Conservation (phyloP, 2,888 invertebrate species). For the Camponotus fellah region DNA sequence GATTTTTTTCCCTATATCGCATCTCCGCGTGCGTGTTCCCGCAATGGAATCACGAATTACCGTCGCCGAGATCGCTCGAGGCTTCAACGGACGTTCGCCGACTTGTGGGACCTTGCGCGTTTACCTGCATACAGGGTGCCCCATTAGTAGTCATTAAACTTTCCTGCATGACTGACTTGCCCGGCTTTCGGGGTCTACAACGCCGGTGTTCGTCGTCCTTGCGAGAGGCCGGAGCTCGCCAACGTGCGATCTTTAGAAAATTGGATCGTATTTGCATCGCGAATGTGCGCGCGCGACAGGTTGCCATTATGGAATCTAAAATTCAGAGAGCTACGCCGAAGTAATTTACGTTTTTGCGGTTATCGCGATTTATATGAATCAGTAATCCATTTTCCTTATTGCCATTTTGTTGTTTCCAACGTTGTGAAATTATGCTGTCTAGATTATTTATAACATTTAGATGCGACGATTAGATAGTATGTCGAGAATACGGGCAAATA, state of each 20-base stretch:
- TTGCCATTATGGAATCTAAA: conserved; percentile 42
- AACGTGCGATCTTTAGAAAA: conserved; percentile 29
- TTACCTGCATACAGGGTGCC: conserved; percentile 71
- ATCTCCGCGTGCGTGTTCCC: conserved; percentile 64
- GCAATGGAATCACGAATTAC: conserved; percentile 70
- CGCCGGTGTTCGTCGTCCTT: conserved; percentile 35
- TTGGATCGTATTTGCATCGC: conserved; percentile 33
- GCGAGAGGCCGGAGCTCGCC: conserved; percentile 38
- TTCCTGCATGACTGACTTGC: conserved; percentile 58
- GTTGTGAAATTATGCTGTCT: conserved; percentile 11
- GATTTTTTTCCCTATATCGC: conserved; percentile 41
- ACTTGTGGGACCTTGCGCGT: conserved; percentile 65
- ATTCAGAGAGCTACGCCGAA: conserved; percentile 20
- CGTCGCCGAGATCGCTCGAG: conserved; percentile 43
- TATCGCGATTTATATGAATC: neutral
- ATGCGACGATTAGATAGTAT: conserved; percentile 9
- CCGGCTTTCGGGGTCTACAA: conserved; percentile 38
- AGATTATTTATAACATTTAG: conserved; percentile 26
- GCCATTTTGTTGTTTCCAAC: neutral
- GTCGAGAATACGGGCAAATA: conserved; percentile 7
- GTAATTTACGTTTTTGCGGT: conserved; percentile 18
- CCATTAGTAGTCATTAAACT: conserved; percentile 64
- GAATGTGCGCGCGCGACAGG: conserved; percentile 32
- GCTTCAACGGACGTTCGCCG: conserved; percentile 67
- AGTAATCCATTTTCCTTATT: conserved; percentile 22